Conservation (phyloP, 2,888 invertebrate genomes). For the Acronicta leporina region DNA sequence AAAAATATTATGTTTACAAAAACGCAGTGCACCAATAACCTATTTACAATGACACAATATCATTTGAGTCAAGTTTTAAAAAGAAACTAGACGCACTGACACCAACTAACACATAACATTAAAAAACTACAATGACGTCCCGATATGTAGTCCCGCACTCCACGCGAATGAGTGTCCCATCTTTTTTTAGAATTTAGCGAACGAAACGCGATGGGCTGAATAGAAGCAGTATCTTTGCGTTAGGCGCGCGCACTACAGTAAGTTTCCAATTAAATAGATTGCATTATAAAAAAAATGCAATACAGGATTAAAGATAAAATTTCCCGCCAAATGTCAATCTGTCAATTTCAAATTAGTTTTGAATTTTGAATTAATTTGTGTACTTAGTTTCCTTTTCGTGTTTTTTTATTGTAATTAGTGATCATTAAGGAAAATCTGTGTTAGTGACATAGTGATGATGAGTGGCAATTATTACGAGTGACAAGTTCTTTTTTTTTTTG, state of each 20-base stretch:
- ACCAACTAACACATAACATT: conserved; percentile 55
- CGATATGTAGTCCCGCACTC: conserved; percentile 69
- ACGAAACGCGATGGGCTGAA: conserved; percentile 70
- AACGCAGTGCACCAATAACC: conserved; percentile 47
- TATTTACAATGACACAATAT: conserved; percentile 51
- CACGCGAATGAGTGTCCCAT: conserved; percentile 75
- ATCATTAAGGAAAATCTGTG: conserved; percentile 42
- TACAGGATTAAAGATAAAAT: conserved; percentile 40
- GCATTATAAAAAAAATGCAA: conserved; percentile 49
- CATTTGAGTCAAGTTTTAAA: conserved; percentile 55
- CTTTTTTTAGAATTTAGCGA: conserved; percentile 87
- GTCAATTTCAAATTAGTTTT: conserved; percentile 27
- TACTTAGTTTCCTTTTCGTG: conserved; percentile 4
- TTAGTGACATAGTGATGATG: conserved; percentile 52
- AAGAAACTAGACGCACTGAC: conserved; percentile 58
- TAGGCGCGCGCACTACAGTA: conserved; percentile 86
- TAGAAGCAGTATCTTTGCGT: conserved; percentile 78
- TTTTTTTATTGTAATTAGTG: conserved; percentile 17
- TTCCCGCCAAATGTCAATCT: conserved; percentile 40
- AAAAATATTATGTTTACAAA: conserved; percentile 22
- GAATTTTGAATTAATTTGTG: background rate
- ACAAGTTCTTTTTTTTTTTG: conserved; percentile 46
- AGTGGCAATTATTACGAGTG: conserved; percentile 52
- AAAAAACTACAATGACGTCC: conserved; percentile 63
- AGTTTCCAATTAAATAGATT: conserved; percentile 69